A percentile compares a stretch with the other conserved stretches of the same genome.
Evolutionary conservation across 2,113 vertebrate genomes (phyloP).

Genomic region (Ancistrus triradiatus): DNA sequence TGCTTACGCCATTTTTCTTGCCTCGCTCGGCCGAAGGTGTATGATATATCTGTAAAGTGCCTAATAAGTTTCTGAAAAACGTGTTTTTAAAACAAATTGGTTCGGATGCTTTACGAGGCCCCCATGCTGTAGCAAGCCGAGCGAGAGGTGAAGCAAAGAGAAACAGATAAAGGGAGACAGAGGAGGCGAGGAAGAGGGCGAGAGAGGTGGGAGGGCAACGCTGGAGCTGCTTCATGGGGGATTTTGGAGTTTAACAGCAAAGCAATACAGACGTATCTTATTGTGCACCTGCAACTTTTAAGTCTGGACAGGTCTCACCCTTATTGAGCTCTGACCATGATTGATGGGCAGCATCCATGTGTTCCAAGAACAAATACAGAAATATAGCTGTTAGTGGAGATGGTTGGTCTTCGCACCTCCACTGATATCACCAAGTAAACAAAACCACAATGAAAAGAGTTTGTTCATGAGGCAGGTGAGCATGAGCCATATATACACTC

Average conservation of each 20-base stretch:
- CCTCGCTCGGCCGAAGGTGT: conserved; percentile 74
- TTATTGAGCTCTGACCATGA: neutral
- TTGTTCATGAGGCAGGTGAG: too few species aligned
- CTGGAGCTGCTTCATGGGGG: conserved; percentile 18
- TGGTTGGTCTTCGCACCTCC: too few species aligned
- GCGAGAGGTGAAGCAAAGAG: conserved; percentile 16
- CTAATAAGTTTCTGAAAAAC: conserved; percentile 86
- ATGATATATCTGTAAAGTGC: conserved; percentile 91
- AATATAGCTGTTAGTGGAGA: too few species aligned
- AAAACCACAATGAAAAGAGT: too few species aligned
- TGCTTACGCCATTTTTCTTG: conserved; percentile 85
- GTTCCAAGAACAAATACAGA: conserved; percentile 4
- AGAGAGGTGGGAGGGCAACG: neutral
- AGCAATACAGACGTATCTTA: conserved; percentile 16
- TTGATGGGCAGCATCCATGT: neutral
- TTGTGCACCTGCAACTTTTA: conserved; percentile 24
- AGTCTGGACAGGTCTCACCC: conserved; percentile 27
- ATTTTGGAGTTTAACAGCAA: conserved; percentile 32
- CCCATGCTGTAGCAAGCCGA: conserved; percentile 53
- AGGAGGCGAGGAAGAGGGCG: neutral
- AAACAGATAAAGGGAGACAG: neutral
- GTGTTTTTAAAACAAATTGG: conserved; percentile 96
- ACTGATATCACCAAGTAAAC: too few species aligned
- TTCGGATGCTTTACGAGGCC: conserved; percentile 80
- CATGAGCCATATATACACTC: too few species aligned